Percentiles rank a stretch among this genome's conserved stretches.
Evolutionary conservation across 2,888 invertebrate species (phyloP).

Genomic region (Malachius bipustulatus): DNA sequence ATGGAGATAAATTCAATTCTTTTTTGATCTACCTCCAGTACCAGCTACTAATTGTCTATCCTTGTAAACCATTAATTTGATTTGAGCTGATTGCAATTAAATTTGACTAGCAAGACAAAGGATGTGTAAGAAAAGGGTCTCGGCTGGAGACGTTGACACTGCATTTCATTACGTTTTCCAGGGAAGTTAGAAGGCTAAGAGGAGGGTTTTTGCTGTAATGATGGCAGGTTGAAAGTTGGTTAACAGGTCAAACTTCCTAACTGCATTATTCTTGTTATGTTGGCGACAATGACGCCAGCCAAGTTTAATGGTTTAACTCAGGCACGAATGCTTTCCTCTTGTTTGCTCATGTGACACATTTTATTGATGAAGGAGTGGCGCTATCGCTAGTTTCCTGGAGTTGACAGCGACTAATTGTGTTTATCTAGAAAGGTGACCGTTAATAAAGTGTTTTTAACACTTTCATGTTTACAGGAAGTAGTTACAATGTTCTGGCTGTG

Average conservation of each 20-base stretch:
- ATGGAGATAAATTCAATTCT: no score
- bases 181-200: no score
- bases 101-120: no score
- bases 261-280: background rate
- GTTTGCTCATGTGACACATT: slow-evolving; percentile 22
- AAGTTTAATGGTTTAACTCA: background rate
- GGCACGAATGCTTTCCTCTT: slow-evolving; percentile 15
- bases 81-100: no score
- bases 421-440: slow-evolving; percentile 22
- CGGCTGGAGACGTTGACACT: no score
- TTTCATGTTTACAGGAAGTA: no score
- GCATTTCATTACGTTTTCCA: no score
- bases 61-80: no score
- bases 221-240: background rate
- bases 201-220: background rate
- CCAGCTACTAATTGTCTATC: no score
- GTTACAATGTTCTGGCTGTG: no score
- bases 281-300: background rate
- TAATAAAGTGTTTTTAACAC: slow-evolving; percentile 22
- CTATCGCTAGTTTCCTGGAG: slow-evolving; percentile 23
- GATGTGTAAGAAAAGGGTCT: no score
- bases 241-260: background rate
- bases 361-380: slow-evolving; percentile 22
- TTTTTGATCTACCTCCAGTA: no score
- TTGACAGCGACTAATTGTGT: slow-evolving; percentile 25